phyloP scores from a whole-genome alignment of 1,140 invertebrate genomes.

The Lepidurus arcticus region DNA sequence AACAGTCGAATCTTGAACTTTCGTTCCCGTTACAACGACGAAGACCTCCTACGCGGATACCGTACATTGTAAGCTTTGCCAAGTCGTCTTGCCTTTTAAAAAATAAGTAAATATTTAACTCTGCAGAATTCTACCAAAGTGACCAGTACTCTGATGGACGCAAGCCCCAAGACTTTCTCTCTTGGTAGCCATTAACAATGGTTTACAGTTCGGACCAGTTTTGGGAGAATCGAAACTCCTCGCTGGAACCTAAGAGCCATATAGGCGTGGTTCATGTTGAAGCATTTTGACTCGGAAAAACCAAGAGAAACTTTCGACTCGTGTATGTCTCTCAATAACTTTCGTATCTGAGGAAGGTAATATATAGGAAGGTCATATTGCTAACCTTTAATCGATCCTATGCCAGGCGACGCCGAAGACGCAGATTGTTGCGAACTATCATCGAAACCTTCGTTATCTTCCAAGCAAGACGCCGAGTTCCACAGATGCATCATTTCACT shows the following conservation, averaged over 20 bases:
- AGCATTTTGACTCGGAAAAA: neutral
- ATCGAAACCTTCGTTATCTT: neutral
- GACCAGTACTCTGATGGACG: neutral
- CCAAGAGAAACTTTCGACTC: too few species aligned
- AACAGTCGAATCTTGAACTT: too few species aligned
- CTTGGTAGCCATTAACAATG: conserved; percentile 5
- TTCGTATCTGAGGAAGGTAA: neutral
- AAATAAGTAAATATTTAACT: neutral
- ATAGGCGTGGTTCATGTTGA: neutral
- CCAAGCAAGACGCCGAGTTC: conserved; percentile 17
- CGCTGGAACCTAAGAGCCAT: neutral
- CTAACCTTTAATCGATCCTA: conserved; percentile 22
- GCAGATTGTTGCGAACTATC: neutral
- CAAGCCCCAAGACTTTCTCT: neutral
- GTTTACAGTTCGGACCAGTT: conserved; percentile 5
- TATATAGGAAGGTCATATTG: neutral
- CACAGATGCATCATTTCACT: neutral
- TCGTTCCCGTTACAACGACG: too few species aligned
- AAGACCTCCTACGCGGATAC: too few species aligned
- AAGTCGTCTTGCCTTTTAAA: neutral
- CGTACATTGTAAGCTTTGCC: too few species aligned
- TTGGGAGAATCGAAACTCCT: neutral
- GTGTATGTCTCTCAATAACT: neutral
- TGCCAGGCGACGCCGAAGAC: neutral
- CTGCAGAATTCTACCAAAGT: neutral